Evolutionary conservation across 1,140 invertebrate species (phyloP), one percentile per base, ranked within the genome.

Genomic region (Philotrypesis tridentata): DNA sequence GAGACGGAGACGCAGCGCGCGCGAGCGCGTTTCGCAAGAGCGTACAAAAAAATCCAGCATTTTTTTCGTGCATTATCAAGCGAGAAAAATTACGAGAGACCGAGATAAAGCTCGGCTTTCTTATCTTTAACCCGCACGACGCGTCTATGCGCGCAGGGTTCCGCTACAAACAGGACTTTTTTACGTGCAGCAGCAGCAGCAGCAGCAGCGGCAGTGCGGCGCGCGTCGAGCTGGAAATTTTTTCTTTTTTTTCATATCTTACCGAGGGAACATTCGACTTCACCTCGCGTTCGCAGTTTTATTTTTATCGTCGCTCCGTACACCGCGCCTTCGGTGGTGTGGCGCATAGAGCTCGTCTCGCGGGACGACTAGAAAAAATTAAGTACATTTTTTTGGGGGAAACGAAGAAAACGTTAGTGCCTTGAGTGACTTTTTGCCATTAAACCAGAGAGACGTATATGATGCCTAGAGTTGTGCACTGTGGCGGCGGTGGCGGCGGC

Each of bases 81-180:
- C 27, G 40, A 60, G 48, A 72, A 72, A 72, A 79, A 71, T 71
- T n/a, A n/a, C 67, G 31, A 72, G 68, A 65, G 60, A 67, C 72
- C 23, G 61, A 80, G 61, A 80, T 74, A 80, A 74, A 67, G 25
- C 21, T 55, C 8, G 37, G 17, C 71, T 67, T 67, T 67, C 72
- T 80, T 75, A 80, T 80, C 79, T 65, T 74, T 65, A 80, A 72
- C 67, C 77, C 77, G 79, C 79, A 72, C 70, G 23, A 25, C 37
- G 27, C 14, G 14, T 55, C n/a, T n/a, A n/a, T n/a, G n/a, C 21
- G 48, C 25, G 60, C 71, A 80, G 70, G 70, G 77, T 79, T 79
- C 67, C 68, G 71, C 79, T 74, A 67, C 21, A 71, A 73, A 11
- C 60, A 80, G 78, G 70, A 73, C 78, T 80, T 65, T 37, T 70